Conservation (phyloP, 2,888 invertebrate genomes). For the Sphaerolaimus hirsutus region DNA sequence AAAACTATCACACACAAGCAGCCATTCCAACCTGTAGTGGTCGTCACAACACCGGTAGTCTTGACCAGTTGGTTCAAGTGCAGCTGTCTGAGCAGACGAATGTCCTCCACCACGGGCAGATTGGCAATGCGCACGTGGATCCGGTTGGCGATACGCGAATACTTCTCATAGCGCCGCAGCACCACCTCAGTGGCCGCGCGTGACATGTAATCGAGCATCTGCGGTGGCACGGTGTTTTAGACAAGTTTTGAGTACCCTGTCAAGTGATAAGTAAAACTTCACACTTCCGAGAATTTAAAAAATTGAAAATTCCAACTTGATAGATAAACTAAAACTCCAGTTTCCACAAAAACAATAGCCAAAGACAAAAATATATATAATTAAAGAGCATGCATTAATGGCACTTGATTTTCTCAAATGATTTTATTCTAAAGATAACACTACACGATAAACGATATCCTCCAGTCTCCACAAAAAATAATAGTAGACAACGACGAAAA, state of each 20-base stretch:
- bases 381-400: no score
- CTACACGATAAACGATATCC: no score
- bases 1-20: not conserved
- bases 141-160: constrained; percentile 71
- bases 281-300: not conserved
- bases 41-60: constrained; percentile 76
- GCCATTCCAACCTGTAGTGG: constrained; percentile 43
- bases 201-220: constrained; percentile 18
- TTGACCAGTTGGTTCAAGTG: constrained; percentile 74
- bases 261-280: no score
- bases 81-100: constrained; percentile 54
- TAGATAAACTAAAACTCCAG: not conserved
- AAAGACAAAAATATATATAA: no score
- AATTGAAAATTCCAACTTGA: not conserved
- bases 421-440: no score
- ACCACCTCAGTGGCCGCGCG: constrained; percentile 44
- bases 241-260: not conserved
- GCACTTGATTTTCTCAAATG: no score
- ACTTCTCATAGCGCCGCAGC: constrained; percentile 73
- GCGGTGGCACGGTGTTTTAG: no score
- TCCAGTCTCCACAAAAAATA: no score
- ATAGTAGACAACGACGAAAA: no score
- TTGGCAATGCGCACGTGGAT: constrained; percentile 72
- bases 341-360: not conserved
- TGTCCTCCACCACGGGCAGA: constrained; percentile 76